A percentile compares a stretch with the other conserved stretches of the same genome.
Evolutionary conservation across 2,888 invertebrate species (phyloP).

Genomic region (Yponomeuta cagnagella): DNA sequence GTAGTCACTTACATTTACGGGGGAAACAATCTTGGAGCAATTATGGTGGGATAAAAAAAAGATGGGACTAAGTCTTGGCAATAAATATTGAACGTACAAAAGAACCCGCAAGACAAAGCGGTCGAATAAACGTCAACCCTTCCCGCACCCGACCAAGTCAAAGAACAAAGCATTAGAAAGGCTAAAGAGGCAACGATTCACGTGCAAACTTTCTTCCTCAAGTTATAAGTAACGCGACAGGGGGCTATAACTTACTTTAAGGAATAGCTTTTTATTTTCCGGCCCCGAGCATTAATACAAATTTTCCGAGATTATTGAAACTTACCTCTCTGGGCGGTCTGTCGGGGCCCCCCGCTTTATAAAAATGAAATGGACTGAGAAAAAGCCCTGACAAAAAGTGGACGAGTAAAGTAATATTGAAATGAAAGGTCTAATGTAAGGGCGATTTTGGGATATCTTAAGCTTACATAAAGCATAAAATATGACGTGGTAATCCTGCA

Average conservation of each 20-base stretch:
- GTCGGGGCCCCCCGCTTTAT: slow-evolving; percentile 23
- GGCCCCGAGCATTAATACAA: slow-evolving; percentile 47
- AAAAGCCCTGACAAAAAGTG: slow-evolving; percentile 6
- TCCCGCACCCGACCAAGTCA: slow-evolving; percentile 24
- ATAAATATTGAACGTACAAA: slow-evolving; percentile 21
- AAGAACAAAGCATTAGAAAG: slow-evolving; percentile 38
- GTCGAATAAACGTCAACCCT: slow-evolving; percentile 28
- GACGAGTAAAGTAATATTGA: background rate
- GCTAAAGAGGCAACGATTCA: slow-evolving; percentile 31
- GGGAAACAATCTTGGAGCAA: background rate
- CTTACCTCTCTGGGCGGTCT: slow-evolving; percentile 28
- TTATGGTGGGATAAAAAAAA: background rate
- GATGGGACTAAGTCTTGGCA: slow-evolving; percentile 15
- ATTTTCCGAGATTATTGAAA: slow-evolving; percentile 45
- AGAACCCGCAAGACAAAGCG: slow-evolving; percentile 21
- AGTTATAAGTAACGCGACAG: slow-evolving; percentile 46
- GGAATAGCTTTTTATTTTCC: slow-evolving; percentile 45
- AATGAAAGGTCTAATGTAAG: background rate
- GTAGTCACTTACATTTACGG: background rate
- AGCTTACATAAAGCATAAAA: background rate
- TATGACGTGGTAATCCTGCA: background rate
- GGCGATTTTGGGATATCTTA: background rate
- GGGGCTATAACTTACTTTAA: slow-evolving; percentile 42
- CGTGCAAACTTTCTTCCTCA: slow-evolving; percentile 35
- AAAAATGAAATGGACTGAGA: slow-evolving; percentile 5